Evolutionary conservation across 2,797 vertebrate genomes (phyloP), one percentile per base, ranked within the genome.

Genomic region (Paguma larvata): DNA sequence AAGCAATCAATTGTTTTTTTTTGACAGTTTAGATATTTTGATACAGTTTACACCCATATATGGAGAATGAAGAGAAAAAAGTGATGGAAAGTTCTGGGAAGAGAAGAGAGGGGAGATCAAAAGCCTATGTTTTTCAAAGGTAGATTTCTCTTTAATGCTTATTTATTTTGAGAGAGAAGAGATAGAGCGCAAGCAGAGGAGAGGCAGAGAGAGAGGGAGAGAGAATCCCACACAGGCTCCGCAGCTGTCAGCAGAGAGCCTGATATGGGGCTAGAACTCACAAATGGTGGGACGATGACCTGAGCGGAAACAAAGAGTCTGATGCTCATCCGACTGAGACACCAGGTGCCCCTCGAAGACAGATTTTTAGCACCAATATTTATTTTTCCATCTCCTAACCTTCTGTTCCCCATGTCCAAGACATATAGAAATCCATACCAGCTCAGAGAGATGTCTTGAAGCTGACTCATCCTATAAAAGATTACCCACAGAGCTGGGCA

Each of bases 401-500:
- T 95, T 95, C 89, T 38, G 14, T 83, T 87, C 27, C 34, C 13
- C 21, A 18, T 67, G 32, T n/a, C 91, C 51, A 80, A 46, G 62
- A 67, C 77, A 19, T 1, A 59, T 13, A 82, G 72, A 94, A 78
- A 70, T 84, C 67, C 59, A 67, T 7, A 4, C 27, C 5, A 1
- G 73, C 51, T 75, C 67, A 56, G 80, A n/a, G 19, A 94, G 48
- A 79, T 75, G 86, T 83, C 84, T 79, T 34, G 53, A 97, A 44
- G 15, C 77, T 62, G 32, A 44, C 13, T 89, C 41, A 27, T 44
- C 34, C 41, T 18, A 32, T 86, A 82, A 80, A 95, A 83, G 56
- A 34, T 48, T 18, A 34, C 53, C 70, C 78, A 56, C 32, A 51
- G 79, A 88, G 62, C n/a, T 44, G 51, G 44, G 23, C 6, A 19